Conservation (phyloP, 2,797 vertebrate genomes). For the Pipistrellus nathusii region DNA sequence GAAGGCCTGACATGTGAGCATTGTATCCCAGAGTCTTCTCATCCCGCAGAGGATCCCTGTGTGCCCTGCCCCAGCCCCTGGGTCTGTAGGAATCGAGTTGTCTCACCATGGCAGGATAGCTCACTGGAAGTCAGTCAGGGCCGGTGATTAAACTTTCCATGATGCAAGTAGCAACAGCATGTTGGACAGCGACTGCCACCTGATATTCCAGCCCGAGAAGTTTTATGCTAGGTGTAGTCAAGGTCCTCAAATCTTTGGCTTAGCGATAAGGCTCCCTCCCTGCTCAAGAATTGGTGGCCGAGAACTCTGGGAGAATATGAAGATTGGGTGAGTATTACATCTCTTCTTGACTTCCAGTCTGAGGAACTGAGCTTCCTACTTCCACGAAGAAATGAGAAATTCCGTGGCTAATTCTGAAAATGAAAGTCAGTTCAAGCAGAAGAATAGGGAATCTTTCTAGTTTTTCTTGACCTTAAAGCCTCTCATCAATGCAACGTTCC, state of each 20-base stretch:
- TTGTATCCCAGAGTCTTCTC: background rate
- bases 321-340: background rate
- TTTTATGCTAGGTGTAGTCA: background rate
- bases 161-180: slow-evolving; percentile 21
- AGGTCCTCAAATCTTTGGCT: background rate
- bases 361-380: background rate
- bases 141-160: background rate
- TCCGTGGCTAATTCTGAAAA: slow-evolving; percentile 58
- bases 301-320: background rate
- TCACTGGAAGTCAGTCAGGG: background rate
- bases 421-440: slow-evolving; percentile 9
- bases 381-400: slow-evolving; percentile 44
- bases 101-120: background rate
- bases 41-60: background rate
- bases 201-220: background rate
- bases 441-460: slow-evolving; percentile 39
- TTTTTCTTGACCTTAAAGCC: slow-evolving; percentile 51
- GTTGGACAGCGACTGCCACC: background rate
- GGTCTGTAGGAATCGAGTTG: background rate
- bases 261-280: background rate
- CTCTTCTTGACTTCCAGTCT: background rate
- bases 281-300: background rate
- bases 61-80: background rate
- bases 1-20: background rate
- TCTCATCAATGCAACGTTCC: slow-evolving; percentile 17